A percentile compares a stretch with the other conserved stretches of the same genome.
phyloP scores from a whole-genome alignment of 2,113 vertebrate genomes.

The Etheostoma cragini region DNA sequence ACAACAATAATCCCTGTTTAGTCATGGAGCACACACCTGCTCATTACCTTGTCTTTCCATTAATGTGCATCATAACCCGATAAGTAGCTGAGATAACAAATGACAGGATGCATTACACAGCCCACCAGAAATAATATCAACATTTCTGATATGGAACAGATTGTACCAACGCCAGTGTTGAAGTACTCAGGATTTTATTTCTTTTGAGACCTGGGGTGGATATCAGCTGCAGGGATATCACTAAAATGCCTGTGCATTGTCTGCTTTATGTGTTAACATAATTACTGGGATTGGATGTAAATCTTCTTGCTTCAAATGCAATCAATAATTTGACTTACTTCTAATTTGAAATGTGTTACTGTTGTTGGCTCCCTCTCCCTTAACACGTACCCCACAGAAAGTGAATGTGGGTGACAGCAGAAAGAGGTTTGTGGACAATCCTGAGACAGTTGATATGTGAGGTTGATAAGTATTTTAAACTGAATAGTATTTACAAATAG shows the following conservation, averaged over 20 bases:
- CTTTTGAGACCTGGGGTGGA: too few species aligned
- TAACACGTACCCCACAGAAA: too few species aligned
- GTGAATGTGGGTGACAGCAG: too few species aligned
- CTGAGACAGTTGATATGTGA: background rate
- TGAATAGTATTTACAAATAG: background rate
- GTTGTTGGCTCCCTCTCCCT: too few species aligned
- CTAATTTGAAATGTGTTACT: too few species aligned
- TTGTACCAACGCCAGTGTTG: background rate
- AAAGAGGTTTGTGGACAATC: background rate
- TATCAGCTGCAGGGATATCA: too few species aligned
- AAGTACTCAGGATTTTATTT: too few species aligned
- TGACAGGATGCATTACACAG: background rate
- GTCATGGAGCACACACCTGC: slow-evolving; percentile 34
- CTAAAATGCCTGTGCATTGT: too few species aligned
- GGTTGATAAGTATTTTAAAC: background rate
- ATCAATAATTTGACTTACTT: too few species aligned
- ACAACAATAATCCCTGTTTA: background rate
- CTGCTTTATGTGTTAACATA: too few species aligned
- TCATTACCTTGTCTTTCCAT: slow-evolving; percentile 12
- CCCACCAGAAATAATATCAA: background rate
- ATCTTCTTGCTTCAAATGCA: too few species aligned
- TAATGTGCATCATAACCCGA: slow-evolving; percentile 5
- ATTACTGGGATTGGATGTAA: too few species aligned
- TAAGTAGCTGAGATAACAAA: slow-evolving; percentile 11
- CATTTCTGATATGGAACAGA: background rate